These are phyloP conservation scores for Melierax canorus DNA, from an alignment of 2,113 vertebrate species.

Conservation along the genomic window DNA sequence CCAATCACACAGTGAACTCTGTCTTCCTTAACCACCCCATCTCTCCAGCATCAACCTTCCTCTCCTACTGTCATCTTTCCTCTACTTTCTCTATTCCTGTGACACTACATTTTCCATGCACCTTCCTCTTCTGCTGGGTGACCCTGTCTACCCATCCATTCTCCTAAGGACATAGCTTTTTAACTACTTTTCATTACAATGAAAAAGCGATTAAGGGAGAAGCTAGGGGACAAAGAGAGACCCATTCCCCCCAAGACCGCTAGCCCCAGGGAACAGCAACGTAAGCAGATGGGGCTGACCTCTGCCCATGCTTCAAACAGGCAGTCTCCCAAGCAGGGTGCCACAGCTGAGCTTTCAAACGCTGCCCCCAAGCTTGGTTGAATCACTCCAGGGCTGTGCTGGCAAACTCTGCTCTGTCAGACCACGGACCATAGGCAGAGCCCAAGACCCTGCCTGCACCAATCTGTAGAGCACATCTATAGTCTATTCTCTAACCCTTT, in stretches of 20 bases:
- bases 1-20: neutral
- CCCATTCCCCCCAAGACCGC: neutral
- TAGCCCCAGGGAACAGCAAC: fast-evolving
- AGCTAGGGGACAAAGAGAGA: neutral
- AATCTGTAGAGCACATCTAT: neutral
- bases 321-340: neutral
- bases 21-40: neutral
- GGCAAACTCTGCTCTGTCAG: neutral
- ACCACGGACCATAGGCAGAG: neutral
- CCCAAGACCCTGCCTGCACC: neutral
- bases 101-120: neutral
- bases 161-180: neutral
- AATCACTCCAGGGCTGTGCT: neutral
- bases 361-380: neutral
- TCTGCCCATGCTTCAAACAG: neutral
- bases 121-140: neutral
- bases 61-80: neutral
- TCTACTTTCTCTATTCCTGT: neutral
- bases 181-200: neutral
- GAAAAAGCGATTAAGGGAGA: neutral
- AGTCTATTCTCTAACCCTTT: neutral
- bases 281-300: neutral
- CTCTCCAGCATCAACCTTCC: neutral
- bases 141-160: neutral
- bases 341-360: neutral